Evolutionary conservation across 2,888 invertebrate species (phyloP), one percentile per base, ranked within the genome.

Genomic region (Microctonus hyperodae): DNA sequence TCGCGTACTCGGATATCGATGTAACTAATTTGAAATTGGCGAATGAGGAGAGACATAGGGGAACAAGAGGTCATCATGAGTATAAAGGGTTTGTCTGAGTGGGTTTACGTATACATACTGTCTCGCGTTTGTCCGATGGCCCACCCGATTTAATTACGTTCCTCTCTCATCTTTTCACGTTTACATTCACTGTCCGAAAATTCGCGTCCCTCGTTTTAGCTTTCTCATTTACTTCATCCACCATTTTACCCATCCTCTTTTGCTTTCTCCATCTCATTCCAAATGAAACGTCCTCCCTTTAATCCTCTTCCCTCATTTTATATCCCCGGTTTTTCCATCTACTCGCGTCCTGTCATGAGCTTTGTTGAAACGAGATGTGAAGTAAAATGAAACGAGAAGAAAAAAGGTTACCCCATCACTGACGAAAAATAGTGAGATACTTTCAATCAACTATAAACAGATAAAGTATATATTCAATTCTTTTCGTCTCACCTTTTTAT

Each of bases 121-220:
- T 20, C 22, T 56, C 35, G 3, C 10, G 20, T 51, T 51, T 51
- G 22, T 28, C 28, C 16, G 44, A n/a, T 6, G 16, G 11, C 23
- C 25, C 50, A 35, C 35, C 51, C 23, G 40, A 50, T 61, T 61
- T 61, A 61, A 61, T 61, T 61, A 61, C 55, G 22, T 50, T 37
- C 25, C 33, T 33, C 50, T 53, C 37, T 53, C 51, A 51, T 55
- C 53, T 53, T 55, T 53, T 59, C 25, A 31, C 48, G 53, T 62
- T 62, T 44, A 16, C 28, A 62, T 62, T 62, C 62, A 28, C 22
- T 37, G 28, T 13, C 22, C 37, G 37, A 37, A 48, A 28, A 25
- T 59, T 59, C 25, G 25, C 25, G 25, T 40, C 20, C 23, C 25
- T 48, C 44, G 16, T 9, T 44, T 44, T 37, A 4, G 13, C 11